A percentile compares a stretch with the other conserved stretches of the same genome.
These are phyloP conservation scores for Tolypeutes matacus DNA, from an alignment of 2,797 vertebrate genomes.

Conservation along the genomic window DNA sequence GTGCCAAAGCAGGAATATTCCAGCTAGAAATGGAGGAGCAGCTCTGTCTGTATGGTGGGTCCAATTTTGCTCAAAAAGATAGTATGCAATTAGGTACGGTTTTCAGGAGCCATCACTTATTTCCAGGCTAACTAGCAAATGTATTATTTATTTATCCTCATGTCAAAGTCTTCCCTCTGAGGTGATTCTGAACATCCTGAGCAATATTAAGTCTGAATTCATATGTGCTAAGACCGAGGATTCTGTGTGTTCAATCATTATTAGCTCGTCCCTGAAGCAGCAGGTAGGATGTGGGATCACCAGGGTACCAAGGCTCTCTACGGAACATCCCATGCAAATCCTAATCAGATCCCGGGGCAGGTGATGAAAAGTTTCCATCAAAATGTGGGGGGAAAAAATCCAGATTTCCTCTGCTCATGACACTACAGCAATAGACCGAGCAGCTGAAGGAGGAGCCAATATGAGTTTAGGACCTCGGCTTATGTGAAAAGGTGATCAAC, in stretches of 20 bases:
- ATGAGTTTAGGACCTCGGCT: not conserved
- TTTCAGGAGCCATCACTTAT: slow-evolving; percentile 74
- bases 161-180: slow-evolving; percentile 82
- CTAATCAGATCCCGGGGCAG: not conserved
- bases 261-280: not conserved
- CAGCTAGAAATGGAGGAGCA: slow-evolving; percentile 17
- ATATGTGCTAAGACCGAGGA: slow-evolving; percentile 51
- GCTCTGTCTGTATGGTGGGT: slow-evolving; percentile 15
- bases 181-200: slow-evolving; percentile 67
- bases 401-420: not conserved
- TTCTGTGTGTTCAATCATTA: not conserved
- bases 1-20: slow-evolving; percentile 63
- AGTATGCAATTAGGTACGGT: slow-evolving; percentile 40
- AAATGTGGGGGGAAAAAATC: not conserved
- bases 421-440: not conserved
- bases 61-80: slow-evolving; percentile 74
- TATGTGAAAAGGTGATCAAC: not conserved
- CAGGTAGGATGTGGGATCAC: not conserved
- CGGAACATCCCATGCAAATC: not conserved
- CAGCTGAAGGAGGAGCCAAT: not conserved
- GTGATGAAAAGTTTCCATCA: not conserved
- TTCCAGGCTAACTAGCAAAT: slow-evolving; percentile 71
- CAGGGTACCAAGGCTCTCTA: not conserved
- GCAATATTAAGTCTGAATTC: slow-evolving; percentile 72
- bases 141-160: slow-evolving; percentile 79